Evolutionary conservation across 2,797 vertebrate species (phyloP), one percentile per base, ranked within the genome.

Genomic region (Tauraco hartlaubi): DNA sequence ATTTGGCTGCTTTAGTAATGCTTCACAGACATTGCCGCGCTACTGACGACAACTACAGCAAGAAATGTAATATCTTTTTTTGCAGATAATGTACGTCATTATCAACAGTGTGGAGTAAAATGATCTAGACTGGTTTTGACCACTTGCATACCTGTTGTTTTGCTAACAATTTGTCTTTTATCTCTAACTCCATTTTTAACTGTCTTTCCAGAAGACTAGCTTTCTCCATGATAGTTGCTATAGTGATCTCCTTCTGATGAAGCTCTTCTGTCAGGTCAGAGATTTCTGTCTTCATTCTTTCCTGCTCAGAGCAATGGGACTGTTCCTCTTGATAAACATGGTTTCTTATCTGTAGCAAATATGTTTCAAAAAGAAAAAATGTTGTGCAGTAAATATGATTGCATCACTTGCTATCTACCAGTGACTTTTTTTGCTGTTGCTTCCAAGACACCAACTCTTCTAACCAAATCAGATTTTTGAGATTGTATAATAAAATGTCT

Each of bases 211-310:
- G 97, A 90, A 98, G 94, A 95, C 97, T 92, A 59, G 98, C 97
- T 96, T 98, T 98, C 93, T 98, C 97, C 97, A 96, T 96, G 96
- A 98, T 96, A 95, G 98, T 97, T 98, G 98, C 98, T 97, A 98
- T 98, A 95, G 98, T 98, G 94, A 98, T 97, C 84, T 98, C 98
- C 95, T 98, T 98, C 96, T 98, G 97, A 95, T 97, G 97, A 88
- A 98, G 98, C 95, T 98, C 97, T 88, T 97, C 95, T 61, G 96
- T 98, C 88, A 98, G 97, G 96, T 97, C 97, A 78, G 96, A 97
- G 95, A 98, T 97, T 96, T 98, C 97, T 20, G 78, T 97, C 96
- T 95, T 97, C 97, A 98, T 97, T 94, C 97, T 96, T 85, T 98
- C 96, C 92, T 97, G 96, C 92, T 98, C 97, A 72, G 92, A 96